Base-by-base conservation (phyloP, 2,888 invertebrate species). In the Lasius fuliginosus region DNA sequence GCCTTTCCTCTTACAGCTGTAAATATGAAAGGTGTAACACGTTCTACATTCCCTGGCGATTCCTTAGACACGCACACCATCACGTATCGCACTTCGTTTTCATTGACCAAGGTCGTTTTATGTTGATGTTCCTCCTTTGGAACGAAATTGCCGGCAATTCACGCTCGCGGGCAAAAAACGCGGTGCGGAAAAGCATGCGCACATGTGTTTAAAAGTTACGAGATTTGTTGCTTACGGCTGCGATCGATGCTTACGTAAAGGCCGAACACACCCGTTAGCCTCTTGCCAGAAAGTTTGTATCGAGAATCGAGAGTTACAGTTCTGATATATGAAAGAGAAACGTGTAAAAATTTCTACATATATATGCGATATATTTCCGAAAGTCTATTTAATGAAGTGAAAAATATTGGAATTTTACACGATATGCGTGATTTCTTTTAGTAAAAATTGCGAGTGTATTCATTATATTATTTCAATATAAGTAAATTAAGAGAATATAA, bases 71-170 rank as follows among this genome's bases (percentile, higher is more conserved):
- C 62, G 30, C 62, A 67, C 12, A 67, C 60, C 27, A 69, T 82
- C 53, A 23, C 23, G 67, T 67, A 49, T 8, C 42, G 79, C 58
- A 82, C 84, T 81, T 88, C 88, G 85, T 85, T 88, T 88, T 88
- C 88, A 88, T 87, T 65, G 81, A 30, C 71, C 84, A 88, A 85
- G 88, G 85, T 79, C 85, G 58, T 64, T 62, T 58, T 71, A 79
- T n/a, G 30, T 79, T 40, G 62, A 71, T 81, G 67, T 86, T 82
- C 71, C 67, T 84, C 42, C 42, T 87, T n/a, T 23, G 58, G 53
- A 49, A 56, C 40, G 56, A 23, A 74, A 60, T 83, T 27, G 36
- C 46, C 60, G 71, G 5, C 77, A 42, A 71, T 79, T 79, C 42
- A 46, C 12, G 71, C 58, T 71, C 69, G 42, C 58, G 69, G 56